Evolutionary conservation across 2,113 vertebrate genomes (phyloP), one percentile per base, ranked within the genome.

Genomic region (Salminus brasiliensis): DNA sequence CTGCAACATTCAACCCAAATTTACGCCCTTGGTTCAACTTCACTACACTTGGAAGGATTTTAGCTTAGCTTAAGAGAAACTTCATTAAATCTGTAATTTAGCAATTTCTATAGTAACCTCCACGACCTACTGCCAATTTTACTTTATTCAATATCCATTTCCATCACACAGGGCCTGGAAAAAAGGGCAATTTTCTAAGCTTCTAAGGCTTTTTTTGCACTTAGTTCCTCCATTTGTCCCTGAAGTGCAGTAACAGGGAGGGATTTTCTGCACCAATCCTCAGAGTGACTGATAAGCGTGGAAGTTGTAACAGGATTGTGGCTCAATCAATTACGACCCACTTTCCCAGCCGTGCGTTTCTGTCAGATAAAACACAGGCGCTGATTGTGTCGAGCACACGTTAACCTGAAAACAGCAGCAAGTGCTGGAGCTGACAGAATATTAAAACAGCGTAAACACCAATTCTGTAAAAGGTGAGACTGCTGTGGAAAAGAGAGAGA

Each of bases 241-340:
- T 49, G 57, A 49, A 16, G 12, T n/a, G 41, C 41, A 23, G 39
- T 36, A 65, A 49, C 59, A 65, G 45, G 60, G 60, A 78, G 62
- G 49, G 23, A 77, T 72, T 80, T 80, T 53, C 68, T 52, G 34
- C 21, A 76, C 23, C 30, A 77, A 57, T 67, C 59, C 39, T 57
- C 36, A n/a, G n/a, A 29, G 39, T 66, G 72, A 66, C 25, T 36
- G 73, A 72, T 53, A 80, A 36, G 25, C 10, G 39, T 43, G 34
- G 27, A 68, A 41, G 32, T 27, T 3, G 18, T 72, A 80, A 63
- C 53, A 73, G 82, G n/a, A 60, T 60, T 72, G 78, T 57, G 6
- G 72, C 57, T 25, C 52, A 71, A 83, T 67, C 45, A 59, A 71
- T 79, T 49, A 63, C 12, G 27, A 23, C 45, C 32, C 55, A 30